Percentiles rank a stretch among this genome's conserved stretches.
These are phyloP conservation scores for Zaprionus gabonicus DNA, from an alignment of 1,140 invertebrate species.

Conservation along the genomic window DNA sequence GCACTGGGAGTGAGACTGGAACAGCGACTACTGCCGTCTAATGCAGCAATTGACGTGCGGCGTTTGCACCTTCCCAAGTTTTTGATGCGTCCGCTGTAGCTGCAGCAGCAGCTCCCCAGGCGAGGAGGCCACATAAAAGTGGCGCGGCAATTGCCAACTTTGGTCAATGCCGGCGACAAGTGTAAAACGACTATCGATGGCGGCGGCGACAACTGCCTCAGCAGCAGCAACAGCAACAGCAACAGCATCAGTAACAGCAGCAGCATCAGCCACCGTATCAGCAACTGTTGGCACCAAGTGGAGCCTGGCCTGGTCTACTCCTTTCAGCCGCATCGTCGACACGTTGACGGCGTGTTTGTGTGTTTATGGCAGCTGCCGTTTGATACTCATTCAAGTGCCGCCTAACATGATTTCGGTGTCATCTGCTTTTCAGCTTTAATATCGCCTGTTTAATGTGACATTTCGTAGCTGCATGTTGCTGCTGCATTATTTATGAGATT, in stretches of 20 bases:
- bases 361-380: constrained; percentile 83
- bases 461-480: constrained; percentile 59
- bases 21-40: constrained; percentile 57
- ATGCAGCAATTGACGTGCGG: constrained; percentile 80
- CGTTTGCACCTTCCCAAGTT: constrained; percentile 75
- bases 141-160: constrained; percentile 82
- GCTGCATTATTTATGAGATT: constrained; percentile 77
- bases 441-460: constrained; percentile 82
- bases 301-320: constrained; percentile 15
- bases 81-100: constrained; percentile 65
- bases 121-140: constrained; percentile 77
- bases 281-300: constrained; percentile 2
- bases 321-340: constrained; percentile 40
- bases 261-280: neutral
- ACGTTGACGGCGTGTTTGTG: constrained; percentile 68
- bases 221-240: constrained; percentile 39
- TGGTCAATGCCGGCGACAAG: constrained; percentile 82
- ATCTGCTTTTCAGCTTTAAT: constrained; percentile 83
- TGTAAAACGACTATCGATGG: constrained; percentile 77
- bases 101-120: constrained; percentile 52
- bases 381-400: constrained; percentile 83
- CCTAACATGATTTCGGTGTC: constrained; percentile 83
- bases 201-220: constrained; percentile 37
- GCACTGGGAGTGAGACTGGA: constrained; percentile 21
- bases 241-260: constrained; percentile 15